Base-by-base conservation (phyloP, 64 coral and sea anemone species). In the Actinia equina region DNA sequence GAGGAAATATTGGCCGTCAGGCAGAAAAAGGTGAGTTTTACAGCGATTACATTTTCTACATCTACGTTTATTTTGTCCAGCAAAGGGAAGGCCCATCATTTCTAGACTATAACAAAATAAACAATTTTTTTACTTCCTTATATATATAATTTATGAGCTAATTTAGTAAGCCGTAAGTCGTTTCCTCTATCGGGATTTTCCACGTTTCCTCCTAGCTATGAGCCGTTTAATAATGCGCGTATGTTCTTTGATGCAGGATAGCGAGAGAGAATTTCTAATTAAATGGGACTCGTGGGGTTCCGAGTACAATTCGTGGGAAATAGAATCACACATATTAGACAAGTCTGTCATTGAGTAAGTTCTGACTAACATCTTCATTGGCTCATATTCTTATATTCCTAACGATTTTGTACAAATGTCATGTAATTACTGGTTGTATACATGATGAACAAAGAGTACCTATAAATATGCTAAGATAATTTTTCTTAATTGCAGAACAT, bases 291-390 rank as follows among this genome's bases (percentile, higher is more conserved):
- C 67, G 3, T 71, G 67, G 23, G 67, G 67, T 37, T 71, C 67
- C 67, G 67, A 71, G 67, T 71, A 71, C 5, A 27, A 30, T 71
- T 71, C 67, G 4, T 71, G 23, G 67, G 67, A 71, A 71, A 71
- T 71, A 71, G 67, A 71, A 71, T 71, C 67, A 5, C 67, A 71
- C 9, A 12, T 71, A 71, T 71, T 71, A 71, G 25, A 71, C 67
- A 5, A 12, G 67, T 71, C 67, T 30, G 67, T 71, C 67, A 71
- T 71, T 27, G 67, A 71, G 22, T 71, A 71, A 71, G 67, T 71
- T 71, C 17, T 37, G 6, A 71, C 19, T 25, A 23, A 70, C 64
- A 70, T 70, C 64, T 70, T 70, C 64, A 37, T 37, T 70, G 64
- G 19, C n/a, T n/a, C n/a, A n/a, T n/a, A n/a, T n/a, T n/a, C 19